Evolutionary conservation across 2,113 vertebrate genomes (phyloP).

Genomic region (Apteryx owenii): DNA sequence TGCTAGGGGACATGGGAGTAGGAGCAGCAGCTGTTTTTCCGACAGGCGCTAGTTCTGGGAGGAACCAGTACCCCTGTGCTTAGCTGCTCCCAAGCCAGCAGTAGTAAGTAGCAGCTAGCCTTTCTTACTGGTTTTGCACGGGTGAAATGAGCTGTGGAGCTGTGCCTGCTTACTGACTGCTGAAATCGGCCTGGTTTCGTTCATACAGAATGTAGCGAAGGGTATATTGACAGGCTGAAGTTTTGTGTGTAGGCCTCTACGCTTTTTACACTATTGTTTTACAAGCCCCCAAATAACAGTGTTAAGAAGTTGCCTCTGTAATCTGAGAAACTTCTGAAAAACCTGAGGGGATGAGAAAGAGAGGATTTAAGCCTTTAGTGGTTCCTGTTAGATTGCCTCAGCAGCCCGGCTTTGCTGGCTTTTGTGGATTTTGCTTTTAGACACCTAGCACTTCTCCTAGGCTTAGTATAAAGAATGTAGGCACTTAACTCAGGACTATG

Average conservation of each 20-base stretch:
- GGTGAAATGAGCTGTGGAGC: neutral
- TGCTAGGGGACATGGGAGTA: neutral
- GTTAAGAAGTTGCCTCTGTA: neutral
- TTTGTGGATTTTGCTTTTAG: neutral
- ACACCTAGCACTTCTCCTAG: neutral
- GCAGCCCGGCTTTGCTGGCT: neutral
- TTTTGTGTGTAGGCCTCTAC: too few relatives aligned
- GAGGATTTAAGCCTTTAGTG: neutral
- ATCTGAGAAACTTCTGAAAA: neutral
- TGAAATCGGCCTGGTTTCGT: neutral
- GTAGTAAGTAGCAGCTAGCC: neutral
- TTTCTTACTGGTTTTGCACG: neutral
- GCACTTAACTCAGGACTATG: neutral
- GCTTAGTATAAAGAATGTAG: neutral
- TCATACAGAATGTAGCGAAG: neutral
- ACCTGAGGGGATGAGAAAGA: neutral
- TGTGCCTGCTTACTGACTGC: neutral
- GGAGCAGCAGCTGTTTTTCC: neutral
- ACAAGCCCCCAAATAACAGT: neutral
- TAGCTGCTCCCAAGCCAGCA: fast-evolving
- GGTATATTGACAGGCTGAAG: neutral
- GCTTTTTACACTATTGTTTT: neutral
- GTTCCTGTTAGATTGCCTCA: neutral
- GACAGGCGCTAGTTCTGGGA: neutral
- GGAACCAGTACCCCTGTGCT: neutral